phyloP scores from a whole-genome alignment of 2,113 vertebrate species.

The Cichladusa arquata region DNA sequence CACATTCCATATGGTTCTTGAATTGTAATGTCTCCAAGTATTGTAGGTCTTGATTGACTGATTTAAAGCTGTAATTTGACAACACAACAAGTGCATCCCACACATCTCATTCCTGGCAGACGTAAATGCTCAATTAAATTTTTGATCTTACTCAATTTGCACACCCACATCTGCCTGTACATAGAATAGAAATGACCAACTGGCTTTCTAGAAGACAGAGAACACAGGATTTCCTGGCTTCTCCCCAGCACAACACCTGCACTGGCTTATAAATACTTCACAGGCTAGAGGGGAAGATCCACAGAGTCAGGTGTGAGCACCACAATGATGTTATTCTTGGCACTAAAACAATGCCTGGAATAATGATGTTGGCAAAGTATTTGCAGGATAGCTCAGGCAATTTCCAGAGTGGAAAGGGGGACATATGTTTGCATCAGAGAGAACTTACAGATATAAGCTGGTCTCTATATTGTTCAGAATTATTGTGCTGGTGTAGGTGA shows the following conservation, averaged over 20 bases:
- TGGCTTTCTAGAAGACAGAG: neutral
- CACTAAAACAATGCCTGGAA: neutral
- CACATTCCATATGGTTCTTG: neutral
- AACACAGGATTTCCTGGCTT: neutral
- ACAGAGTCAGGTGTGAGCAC: accelerated
- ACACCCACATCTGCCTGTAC: neutral
- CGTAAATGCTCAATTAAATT: neutral
- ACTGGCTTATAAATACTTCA: neutral
- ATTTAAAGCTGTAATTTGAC: neutral
- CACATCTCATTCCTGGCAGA: neutral
- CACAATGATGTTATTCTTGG: neutral
- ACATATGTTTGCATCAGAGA: neutral
- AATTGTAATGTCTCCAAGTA: neutral
- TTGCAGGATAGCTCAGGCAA: neutral
- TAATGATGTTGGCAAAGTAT: neutral
- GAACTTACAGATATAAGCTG: accelerated
- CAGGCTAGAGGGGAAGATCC: neutral
- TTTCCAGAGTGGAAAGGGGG: neutral
- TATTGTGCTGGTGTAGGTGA: neutral
- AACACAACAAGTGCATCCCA: neutral
- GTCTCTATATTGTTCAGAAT: neutral
- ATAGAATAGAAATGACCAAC: neutral
- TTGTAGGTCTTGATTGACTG: neutral
- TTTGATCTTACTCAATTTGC: neutral
- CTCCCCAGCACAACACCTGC: neutral